Evolutionary conservation across 2,113 vertebrate genomes (phyloP), one percentile per base, ranked within the genome.

Genomic region (Neodon shergylaensis): DNA sequence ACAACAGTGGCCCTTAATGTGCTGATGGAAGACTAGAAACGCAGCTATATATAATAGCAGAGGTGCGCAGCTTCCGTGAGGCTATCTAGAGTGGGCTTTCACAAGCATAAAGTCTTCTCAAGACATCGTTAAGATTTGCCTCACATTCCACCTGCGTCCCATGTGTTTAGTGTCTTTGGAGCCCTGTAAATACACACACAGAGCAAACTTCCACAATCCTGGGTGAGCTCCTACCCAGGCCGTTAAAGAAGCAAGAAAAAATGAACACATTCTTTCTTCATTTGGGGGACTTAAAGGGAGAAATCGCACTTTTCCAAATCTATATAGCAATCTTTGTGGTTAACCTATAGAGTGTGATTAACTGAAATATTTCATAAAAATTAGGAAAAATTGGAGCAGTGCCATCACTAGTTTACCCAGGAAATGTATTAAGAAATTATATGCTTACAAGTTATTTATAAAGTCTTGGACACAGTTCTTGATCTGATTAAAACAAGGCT

Each of bases 401-500:
- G 54, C 73, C 79, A 84, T 94, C 44, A 72, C 70, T 83, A 92
- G 85, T 86, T 94, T 94, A 76, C 77, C 73, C 85, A 92, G 68
- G 85, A 97, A 93, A 44, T 65, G 17, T 86, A 79, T 94, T 93
- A 92, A 95, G 90, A 94, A 94, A 94, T 96, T 86, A 93, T 74
- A 96, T 87, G 68, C 86, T 94, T 96, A 90, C 7, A 92, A 90
- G 92, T 88, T 97, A 95, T 95, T 97, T 94, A 93, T 90, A 93
- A 96, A 91, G 39, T 84, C n/a, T 58, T 87, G 70, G 66, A 74
- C 33, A 54, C 63, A 82, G 95, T 92, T 88, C 85, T 95, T 94
- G 84, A 96, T 94, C 95, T 97, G 92, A 96, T 97, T 95, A 95
- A 95, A 92, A 95, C 78, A 93, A 93, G 90, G 79, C 86, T 96